A percentile compares a stretch with the other conserved stretches of the same genome.
phyloP scores from a whole-genome alignment of 2,888 invertebrate genomes.

The Punctoribates punctum region DNA sequence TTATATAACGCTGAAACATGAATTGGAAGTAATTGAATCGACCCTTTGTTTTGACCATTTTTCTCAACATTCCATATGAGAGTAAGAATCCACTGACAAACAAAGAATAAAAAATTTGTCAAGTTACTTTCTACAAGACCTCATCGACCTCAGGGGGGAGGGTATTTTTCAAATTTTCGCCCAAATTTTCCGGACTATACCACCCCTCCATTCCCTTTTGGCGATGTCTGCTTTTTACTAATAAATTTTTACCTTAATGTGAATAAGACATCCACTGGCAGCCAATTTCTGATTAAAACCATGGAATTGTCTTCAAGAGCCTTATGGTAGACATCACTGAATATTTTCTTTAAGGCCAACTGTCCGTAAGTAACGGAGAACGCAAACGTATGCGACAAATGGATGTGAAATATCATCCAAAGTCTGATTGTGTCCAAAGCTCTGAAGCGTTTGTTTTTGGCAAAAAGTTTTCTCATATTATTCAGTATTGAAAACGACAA shows the following conservation, averaged over 20 bases:
- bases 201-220: too few species aligned
- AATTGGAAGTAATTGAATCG: conserved; percentile 36
- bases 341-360: conserved; percentile 35
- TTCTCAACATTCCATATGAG: conserved; percentile 30
- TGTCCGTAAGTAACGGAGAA: background rate
- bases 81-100: conserved; percentile 24
- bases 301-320: conserved; percentile 7
- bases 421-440: conserved; percentile 41
- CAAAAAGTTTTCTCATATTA: conserved; percentile 13
- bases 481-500: conserved; percentile 34
- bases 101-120: too few species aligned
- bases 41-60: conserved; percentile 28
- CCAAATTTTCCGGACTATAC: too few species aligned
- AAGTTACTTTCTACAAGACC: too few species aligned
- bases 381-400: conserved; percentile 20
- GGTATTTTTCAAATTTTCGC: too few species aligned
- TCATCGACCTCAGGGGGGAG: too few species aligned
- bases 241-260: background rate
- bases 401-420: conserved; percentile 35
- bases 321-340: background rate
- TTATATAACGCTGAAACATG: conserved; percentile 26
- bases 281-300: background rate
- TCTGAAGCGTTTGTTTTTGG: conserved; percentile 11
- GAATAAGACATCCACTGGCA: background rate
- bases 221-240: too few species aligned